These are phyloP conservation scores for Lycocerus yunnanus DNA, from an alignment of 2,888 invertebrate genomes.

Conservation along the genomic window DNA sequence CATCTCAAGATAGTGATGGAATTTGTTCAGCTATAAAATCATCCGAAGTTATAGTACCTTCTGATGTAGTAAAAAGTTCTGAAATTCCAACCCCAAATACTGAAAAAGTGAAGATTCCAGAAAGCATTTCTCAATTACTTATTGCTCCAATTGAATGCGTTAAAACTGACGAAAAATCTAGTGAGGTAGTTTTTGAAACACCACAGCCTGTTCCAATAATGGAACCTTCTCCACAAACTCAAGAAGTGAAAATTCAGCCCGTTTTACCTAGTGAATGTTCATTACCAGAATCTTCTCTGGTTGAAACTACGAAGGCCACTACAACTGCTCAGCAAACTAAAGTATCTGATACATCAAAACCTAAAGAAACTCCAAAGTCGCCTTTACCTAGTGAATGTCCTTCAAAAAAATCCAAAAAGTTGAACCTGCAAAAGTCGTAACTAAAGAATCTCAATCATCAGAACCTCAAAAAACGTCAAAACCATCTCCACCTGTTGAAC, in stretches of 20 bases:
- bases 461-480: constrained; percentile 19
- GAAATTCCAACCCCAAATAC: not conserved
- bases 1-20: not conserved
- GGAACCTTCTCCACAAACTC: not conserved
- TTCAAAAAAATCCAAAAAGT: not conserved
- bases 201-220: not conserved
- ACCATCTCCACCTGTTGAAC: constrained; percentile 4
- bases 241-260: not conserved
- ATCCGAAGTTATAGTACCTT: not conserved
- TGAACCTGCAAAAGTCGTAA: not conserved
- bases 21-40: not conserved
- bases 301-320: not conserved
- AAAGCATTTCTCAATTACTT: not conserved
- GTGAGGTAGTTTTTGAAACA: constrained; percentile 7
- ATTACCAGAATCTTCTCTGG: not conserved
- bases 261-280: not conserved
- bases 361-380: constrained; percentile 20
- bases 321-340: not conserved
- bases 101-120: not conserved
- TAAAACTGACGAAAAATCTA: not conserved
- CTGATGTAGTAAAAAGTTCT: not conserved
- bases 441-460: not conserved
- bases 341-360: not conserved
- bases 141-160: not conserved
- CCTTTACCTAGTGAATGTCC: not conserved